Conservation (phyloP, 2,888 invertebrate species). For the Crocallis elinguaria region DNA sequence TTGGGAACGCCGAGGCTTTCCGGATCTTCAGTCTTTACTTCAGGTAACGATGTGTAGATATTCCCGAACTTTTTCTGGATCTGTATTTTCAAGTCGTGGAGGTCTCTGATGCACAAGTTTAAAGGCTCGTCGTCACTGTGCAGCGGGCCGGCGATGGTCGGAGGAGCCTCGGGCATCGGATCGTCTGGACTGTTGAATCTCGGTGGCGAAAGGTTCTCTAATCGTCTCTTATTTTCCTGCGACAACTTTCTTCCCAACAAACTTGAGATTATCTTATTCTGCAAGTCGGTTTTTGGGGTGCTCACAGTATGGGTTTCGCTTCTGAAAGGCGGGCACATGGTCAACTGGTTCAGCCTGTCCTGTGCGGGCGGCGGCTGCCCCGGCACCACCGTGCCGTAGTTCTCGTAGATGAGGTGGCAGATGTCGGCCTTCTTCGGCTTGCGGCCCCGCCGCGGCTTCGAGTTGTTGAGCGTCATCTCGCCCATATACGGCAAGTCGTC, state of each 20-base stretch:
- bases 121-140: slow-evolving; percentile 88
- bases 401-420: slow-evolving; percentile 95
- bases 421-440: slow-evolving; percentile 97
- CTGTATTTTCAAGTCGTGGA: slow-evolving; percentile 88
- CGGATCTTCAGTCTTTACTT: slow-evolving; percentile 85
- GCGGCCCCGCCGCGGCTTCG: slow-evolving; percentile 92
- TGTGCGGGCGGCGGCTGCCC: slow-evolving; percentile 86
- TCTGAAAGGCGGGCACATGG: slow-evolving; percentile 57
- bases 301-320: slow-evolving; percentile 44
- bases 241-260: slow-evolving; percentile 88
- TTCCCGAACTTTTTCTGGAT: slow-evolving; percentile 86
- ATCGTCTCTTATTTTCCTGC: slow-evolving; percentile 85
- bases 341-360: slow-evolving; percentile 65
- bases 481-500: slow-evolving; percentile 96
- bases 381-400: slow-evolving; percentile 94
- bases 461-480: slow-evolving; percentile 95
- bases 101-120: slow-evolving; percentile 92
- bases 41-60: slow-evolving; percentile 82
- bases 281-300: slow-evolving; percentile 86
- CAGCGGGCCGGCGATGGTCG: slow-evolving; percentile 62
- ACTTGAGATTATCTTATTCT: slow-evolving; percentile 88
- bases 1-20: slow-evolving; percentile 79
- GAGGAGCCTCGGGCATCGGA: slow-evolving; percentile 68
- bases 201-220: slow-evolving; percentile 64
- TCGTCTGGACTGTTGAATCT: slow-evolving; percentile 66